Evolutionary conservation across 1,140 invertebrate species (phyloP), one percentile per base, ranked within the genome.

Genomic region (Venturia canescens): DNA sequence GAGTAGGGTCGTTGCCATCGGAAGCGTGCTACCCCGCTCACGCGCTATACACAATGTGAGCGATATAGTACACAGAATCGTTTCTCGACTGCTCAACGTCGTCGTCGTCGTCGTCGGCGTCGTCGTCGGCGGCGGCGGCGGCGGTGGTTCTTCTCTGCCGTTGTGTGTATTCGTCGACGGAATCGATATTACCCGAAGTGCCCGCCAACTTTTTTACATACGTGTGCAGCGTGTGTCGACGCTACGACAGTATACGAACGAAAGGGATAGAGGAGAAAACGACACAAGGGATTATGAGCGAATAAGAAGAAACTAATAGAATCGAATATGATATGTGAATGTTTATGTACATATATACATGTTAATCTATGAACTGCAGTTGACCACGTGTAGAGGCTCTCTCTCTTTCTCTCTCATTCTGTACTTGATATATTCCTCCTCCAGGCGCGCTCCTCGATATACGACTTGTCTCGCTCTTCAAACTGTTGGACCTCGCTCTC

Each of bases 1-100:
- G 81, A 81, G 84, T 82, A 90, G 88, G 89, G 89, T 90, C 89
- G 89, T 89, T 90, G 89, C 88, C 88, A 89, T 89, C 86, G 84
- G 76, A 86, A 83, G 78, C 53, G 79, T 67, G 74, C 85, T 87
- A 88, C 89, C 89, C 88, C 85, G 85, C 87, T 81, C 81, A 38
- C 74, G 71, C 83, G 60, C 48, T 77, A 34, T 44, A 63, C 80
- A 38, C 74, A 71, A 82, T 29, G 6, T 77, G 26, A 26, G 38
- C 27, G 23, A 77, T 53, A 53, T 63, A 63, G n/a, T 27, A 77
- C 57, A 63, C 27, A 69, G 66, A 29, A 21, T 31, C 27, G n/a
- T 27, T 18, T 27, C 60, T 69, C 66, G 27, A n/a, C n/a, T n/a
- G n/a, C n/a, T n/a, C n/a, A n/a, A n/a, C n/a, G n/a, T 5, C 72